Evolutionary conservation across 2,888 invertebrate species (phyloP).

Genomic region (Muscina levida): DNA sequence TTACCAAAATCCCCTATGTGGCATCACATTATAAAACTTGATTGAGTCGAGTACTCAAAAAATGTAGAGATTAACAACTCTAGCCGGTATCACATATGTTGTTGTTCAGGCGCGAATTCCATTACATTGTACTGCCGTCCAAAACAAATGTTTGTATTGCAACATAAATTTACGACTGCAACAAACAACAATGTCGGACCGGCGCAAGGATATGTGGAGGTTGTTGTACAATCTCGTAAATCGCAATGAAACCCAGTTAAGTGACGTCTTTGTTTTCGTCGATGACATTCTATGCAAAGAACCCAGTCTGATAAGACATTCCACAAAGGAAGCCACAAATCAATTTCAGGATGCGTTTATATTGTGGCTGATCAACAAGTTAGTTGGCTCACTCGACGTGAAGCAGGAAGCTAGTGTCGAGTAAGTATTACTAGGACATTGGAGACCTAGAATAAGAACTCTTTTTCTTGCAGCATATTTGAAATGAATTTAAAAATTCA

Average conservation of each 20-base stretch:
- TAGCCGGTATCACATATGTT: too few species aligned
- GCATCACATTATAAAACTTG: too few species aligned
- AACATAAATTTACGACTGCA: too few species aligned
- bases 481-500: slow-evolving; percentile 74
- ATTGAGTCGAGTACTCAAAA: too few species aligned
- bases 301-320: slow-evolving; percentile 74
- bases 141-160: too few species aligned
- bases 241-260: slow-evolving; percentile 69
- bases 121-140: too few species aligned
- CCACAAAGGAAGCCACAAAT: slow-evolving; percentile 67
- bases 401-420: slow-evolving; percentile 31
- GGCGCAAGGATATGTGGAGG: slow-evolving; percentile 77
- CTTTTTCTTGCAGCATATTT: slow-evolving; percentile 68
- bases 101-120: too few species aligned
- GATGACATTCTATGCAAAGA: slow-evolving; percentile 76
- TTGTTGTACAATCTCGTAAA: slow-evolving; percentile 75
- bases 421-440: slow-evolving; percentile 64
- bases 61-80: too few species aligned
- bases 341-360: slow-evolving; percentile 74
- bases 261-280: slow-evolving; percentile 71
- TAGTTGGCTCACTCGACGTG: slow-evolving; percentile 69
- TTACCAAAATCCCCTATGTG: too few species aligned
- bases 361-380: slow-evolving; percentile 74
- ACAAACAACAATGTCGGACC: slow-evolving; percentile 70
- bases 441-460: too few species aligned